Evolutionary conservation across 2,888 invertebrate genomes (phyloP), one percentile per base, ranked within the genome.

Genomic region (Tetragonisca angustula): DNA sequence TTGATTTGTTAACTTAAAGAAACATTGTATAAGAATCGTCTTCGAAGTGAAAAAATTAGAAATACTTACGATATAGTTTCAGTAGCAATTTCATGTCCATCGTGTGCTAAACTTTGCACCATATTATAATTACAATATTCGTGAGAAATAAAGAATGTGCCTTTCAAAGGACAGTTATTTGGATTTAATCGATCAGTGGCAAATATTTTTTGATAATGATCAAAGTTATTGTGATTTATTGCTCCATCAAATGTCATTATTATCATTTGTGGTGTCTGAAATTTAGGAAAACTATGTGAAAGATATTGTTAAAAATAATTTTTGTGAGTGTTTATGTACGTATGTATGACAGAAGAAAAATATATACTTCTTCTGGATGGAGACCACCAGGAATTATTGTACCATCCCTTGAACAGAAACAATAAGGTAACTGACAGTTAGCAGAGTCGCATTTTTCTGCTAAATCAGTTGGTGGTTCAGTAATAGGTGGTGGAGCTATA

Each of bases 91-190:
- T 99, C 99, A 92, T 99, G 98, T 62, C 98, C 98, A 87, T 97
- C 97, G 91, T 97, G 97, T 76, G 98, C 98, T 76, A 99, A 95
- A 92, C 97, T 96, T 94, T 99, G 98, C 32, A 98, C 97, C 96
- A 98, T 98, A 90, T 97, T 97, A 95, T 99, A 99, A 95, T 99
- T 98, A 93, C 98, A 98, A 95, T 95, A 97, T 89, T 96, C 96
- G 94, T 99, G 99, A 11, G 98, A 97, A 87, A 98, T 96, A 95
- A 99, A 99, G 96, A 99, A 99, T 6, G 99, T 99, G 83, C 98
- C 98, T 88, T 96, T 97, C 88, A 98, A 97, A 24, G 97, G 96
- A 92, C 99, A 99, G 24, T 97, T 98, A 93, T 99, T 98, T 68
- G 98, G 98, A 95, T 98, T 99, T 92, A 97, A 96, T 88, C 97